Percentiles rank a stretch among this genome's conserved stretches.
Conservation (phyloP, 2,797 vertebrate genomes). For the Cygnus olor region DNA sequence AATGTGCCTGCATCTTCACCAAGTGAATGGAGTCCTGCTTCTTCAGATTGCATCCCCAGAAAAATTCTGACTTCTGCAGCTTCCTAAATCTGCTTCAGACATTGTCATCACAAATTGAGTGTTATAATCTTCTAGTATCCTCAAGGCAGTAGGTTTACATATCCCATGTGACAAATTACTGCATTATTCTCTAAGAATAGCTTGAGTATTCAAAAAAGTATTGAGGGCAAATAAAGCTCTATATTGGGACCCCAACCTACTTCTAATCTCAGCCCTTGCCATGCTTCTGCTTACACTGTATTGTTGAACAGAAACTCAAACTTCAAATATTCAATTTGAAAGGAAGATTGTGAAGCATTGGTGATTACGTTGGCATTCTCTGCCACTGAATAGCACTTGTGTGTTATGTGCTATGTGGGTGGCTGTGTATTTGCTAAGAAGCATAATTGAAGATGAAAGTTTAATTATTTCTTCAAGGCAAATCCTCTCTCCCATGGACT, state of each 20-base stretch:
- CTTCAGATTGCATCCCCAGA: not conserved
- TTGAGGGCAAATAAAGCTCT: not conserved
- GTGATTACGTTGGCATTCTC: slow-evolving; percentile 40
- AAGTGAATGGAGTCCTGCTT: not conserved
- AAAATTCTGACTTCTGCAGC: not conserved
- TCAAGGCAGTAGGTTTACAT: not conserved
- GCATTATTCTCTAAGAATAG: not conserved
- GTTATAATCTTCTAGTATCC: not conserved
- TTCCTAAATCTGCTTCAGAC: not conserved
- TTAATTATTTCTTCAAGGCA: slow-evolving; percentile 73
- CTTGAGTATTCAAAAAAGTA: not conserved
- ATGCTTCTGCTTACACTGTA: not conserved
- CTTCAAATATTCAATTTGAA: slow-evolving; percentile 27
- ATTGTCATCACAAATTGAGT: not conserved
- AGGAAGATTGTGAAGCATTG: not conserved
- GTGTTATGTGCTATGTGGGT: slow-evolving; percentile 28
- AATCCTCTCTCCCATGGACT: slow-evolving; percentile 50
- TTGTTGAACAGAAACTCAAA: slow-evolving; percentile 7
- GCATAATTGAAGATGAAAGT: slow-evolving; percentile 68
- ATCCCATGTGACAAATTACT: not conserved
- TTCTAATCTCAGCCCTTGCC: not conserved
- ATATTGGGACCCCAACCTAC: not conserved
- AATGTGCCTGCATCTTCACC: not conserved
- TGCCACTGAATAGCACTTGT: slow-evolving; percentile 28
- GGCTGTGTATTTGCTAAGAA: slow-evolving; percentile 64